A percentile compares a stretch with the other conserved stretches of the same genome.
Evolutionary conservation across 1,140 invertebrate species (phyloP).

Genomic region (Solenopsis invicta): DNA sequence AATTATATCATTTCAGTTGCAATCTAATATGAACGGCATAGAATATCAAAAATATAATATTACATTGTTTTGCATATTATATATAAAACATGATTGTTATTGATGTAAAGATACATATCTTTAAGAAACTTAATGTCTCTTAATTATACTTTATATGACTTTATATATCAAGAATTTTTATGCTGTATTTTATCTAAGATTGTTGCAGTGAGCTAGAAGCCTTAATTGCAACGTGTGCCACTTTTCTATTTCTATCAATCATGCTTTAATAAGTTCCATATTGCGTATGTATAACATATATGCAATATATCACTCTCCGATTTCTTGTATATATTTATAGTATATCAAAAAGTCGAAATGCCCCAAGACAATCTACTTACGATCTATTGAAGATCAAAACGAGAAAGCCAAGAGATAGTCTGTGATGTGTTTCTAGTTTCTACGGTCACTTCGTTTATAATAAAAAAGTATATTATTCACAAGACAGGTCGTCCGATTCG

Average conservation of each 20-base stretch:
- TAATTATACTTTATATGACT: background rate
- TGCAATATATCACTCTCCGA: background rate
- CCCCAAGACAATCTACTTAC: background rate
- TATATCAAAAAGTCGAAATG: slow-evolving; percentile 15
- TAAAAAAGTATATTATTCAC: slow-evolving; percentile 18
- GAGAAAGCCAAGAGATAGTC: background rate
- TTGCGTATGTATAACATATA: background rate
- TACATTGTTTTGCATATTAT: background rate
- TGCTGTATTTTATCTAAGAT: too few species aligned
- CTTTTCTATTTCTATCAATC: background rate
- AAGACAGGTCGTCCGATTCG: slow-evolving; percentile 14
- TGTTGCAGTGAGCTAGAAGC: too few species aligned
- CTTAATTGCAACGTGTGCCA: slow-evolving; percentile 24
- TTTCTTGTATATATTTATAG: background rate
- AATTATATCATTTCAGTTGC: background rate
- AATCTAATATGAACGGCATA: background rate
- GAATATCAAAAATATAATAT: background rate
- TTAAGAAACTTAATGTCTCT: background rate
- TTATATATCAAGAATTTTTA: too few species aligned
- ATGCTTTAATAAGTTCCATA: background rate
- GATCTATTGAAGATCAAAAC: slow-evolving; percentile 10
- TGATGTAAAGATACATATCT: too few species aligned
- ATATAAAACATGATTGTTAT: too few species aligned
- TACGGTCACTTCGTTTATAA: slow-evolving; percentile 16
- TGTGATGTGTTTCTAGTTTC: background rate